Percentiles rank a stretch among this genome's conserved stretches.
Evolutionary conservation across 2,113 vertebrate species (phyloP).

Genomic region (Thalassarche chlororhynchos): DNA sequence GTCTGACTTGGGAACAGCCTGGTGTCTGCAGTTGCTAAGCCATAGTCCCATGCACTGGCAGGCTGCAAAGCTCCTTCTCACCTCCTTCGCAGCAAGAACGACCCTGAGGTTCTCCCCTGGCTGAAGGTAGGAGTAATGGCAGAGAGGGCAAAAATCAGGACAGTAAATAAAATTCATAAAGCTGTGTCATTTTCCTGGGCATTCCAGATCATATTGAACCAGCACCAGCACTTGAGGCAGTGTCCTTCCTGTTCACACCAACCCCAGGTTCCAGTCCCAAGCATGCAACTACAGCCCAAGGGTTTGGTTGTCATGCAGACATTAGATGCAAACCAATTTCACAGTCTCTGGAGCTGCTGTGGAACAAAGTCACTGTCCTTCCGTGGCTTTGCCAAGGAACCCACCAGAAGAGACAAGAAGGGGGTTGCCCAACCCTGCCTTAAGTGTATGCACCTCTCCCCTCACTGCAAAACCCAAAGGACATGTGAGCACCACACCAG

Average conservation of each 20-base stretch:
- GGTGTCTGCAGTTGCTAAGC: rapidly evolving
- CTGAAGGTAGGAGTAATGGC: neutral
- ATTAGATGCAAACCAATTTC: neutral
- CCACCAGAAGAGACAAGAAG: neutral
- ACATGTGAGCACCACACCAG: neutral
- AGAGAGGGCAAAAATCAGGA: neutral
- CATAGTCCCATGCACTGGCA: neutral
- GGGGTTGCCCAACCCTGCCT: neutral
- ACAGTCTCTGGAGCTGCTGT: neutral
- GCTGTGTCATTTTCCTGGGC: neutral
- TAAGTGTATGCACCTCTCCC: neutral
- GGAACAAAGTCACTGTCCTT: neutral
- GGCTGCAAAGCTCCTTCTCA: neutral
- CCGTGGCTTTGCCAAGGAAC: neutral
- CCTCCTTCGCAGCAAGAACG: neutral
- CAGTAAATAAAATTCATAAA: neutral
- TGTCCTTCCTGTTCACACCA: neutral
- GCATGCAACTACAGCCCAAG: neutral
- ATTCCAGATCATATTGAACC: neutral
- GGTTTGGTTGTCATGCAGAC: neutral
- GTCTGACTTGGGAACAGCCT: neutral
- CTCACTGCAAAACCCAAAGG: neutral
- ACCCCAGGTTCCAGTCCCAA: neutral
- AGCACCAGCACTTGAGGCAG: neutral
- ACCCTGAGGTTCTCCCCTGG: neutral